Evolutionary conservation across 2,888 invertebrate genomes (phyloP).

Genomic region (Amitus sp.): DNA sequence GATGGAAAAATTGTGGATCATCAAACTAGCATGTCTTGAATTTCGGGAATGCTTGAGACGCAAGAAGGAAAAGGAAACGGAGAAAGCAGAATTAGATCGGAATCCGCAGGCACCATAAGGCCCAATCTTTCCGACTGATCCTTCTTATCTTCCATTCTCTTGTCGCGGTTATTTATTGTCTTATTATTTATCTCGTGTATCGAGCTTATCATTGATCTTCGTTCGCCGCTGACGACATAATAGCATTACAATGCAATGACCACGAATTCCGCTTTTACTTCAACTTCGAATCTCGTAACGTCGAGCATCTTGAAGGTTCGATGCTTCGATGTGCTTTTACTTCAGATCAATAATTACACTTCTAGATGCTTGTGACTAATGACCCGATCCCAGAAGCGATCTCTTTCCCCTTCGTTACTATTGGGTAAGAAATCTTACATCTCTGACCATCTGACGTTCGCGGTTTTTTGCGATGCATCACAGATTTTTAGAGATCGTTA

Average conservation of each 20-base stretch:
- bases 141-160: conserved; percentile 33
- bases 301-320: background rate
- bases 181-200: conserved; percentile 47
- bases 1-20: no score
- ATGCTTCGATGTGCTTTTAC: no score
- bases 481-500: no score
- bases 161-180: conserved; percentile 46
- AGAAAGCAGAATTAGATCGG: conserved; percentile 15
- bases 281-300: background rate
- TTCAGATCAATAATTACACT: no score
- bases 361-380: no score
- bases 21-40: no score
- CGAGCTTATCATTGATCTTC: conserved; percentile 44
- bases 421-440: background rate
- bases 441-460: no score
- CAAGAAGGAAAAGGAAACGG: conserved; percentile 3
- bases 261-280: background rate
- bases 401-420: background rate
- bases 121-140: no score
- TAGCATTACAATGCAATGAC: conserved; percentile 21
- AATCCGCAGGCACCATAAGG: no score
- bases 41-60: no score
- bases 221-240: conserved; percentile 42
- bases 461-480: no score
- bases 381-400: no score